Percentiles rank a stretch among this genome's conserved stretches.
These are phyloP conservation scores for Cisticola juncidis DNA, from an alignment of 2,113 vertebrate genomes.

Conservation along the genomic window DNA sequence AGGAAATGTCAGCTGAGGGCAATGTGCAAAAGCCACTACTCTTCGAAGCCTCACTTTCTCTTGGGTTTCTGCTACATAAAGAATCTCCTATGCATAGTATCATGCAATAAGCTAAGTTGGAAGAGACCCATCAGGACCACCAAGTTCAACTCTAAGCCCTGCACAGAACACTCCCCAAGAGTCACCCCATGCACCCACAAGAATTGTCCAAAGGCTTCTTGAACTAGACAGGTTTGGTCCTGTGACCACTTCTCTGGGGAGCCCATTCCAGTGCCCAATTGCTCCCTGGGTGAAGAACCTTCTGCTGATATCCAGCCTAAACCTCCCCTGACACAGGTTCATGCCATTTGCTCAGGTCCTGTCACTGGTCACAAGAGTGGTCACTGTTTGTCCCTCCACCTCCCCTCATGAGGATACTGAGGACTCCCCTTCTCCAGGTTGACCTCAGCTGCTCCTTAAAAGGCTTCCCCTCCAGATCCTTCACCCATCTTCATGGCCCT, in stretches of 20 bases:
- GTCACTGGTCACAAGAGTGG: neutral
- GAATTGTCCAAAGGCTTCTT: neutral
- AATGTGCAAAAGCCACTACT: neutral
- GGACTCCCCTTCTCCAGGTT: neutral
- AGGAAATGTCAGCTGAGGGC: neutral
- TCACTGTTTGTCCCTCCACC: neutral
- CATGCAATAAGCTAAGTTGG: neutral
- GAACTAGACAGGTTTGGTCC: neutral
- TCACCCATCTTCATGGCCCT: neutral
- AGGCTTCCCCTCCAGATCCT: neutral
- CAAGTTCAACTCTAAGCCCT: neutral
- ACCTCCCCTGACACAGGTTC: neutral
- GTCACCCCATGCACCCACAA: neutral
- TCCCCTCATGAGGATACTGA: neutral
- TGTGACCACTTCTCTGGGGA: neutral
- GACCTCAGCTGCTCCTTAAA: neutral
- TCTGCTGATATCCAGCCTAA: neutral
- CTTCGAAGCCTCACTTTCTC: neutral
- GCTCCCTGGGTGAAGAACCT: rapidly evolving
- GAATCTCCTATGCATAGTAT: neutral
- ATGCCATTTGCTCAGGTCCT: neutral
- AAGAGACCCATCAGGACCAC: neutral
- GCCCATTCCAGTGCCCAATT: rapidly evolving
- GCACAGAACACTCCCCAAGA: neutral
- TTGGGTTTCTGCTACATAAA: neutral